Base-by-base conservation (phyloP, 2,888 invertebrate species). In the Clistopyga incitator region DNA sequence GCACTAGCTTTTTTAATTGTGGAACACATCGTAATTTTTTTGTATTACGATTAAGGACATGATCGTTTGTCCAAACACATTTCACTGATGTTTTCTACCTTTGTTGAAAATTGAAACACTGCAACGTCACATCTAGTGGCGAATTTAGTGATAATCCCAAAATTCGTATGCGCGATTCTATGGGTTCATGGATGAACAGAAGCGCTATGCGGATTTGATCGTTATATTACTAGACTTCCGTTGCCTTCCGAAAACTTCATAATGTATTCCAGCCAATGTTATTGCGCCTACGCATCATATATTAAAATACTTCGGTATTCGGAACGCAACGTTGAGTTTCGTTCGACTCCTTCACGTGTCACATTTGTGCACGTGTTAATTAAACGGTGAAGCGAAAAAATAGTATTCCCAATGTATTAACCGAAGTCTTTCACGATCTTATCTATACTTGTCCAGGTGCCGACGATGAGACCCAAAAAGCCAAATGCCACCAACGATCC, bases 381-480 rank as follows among this genome's bases (percentile, higher is more conserved):
- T 61, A 34, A n/a, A n/a, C 34, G n/a, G 29, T 34, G 15, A 38
- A 15, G 38, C 38, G 38, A 38, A 38, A 38, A 38, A 8, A 38
- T 34, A 38, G 10, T 8, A 38, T 10, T 38, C 38, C n/a, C 25
- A 0, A 1, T 23, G 10, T 6, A 59, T 88, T 89, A 91, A 47
- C 94, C 93, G 90, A 96, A 95, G 82, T 94, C 95, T 13, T 92
- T 86, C 84, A 96, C 94, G 88, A 96, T 96, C 84, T 95, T 95
- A 8, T 94, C 94, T 0, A 97, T 92, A 42, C 96, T 96, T 6
- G 96, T 96, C 92, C 95, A 96, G 0, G 96, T 96, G 72, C 97
- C 97, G 50, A 96, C 95, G 6, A 96, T 90, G 29, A 97, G 94
- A 0, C 96, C 97, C 4, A 96, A 92, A 0, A 95, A 89, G 1